phyloP scores from a whole-genome alignment of 2,888 invertebrate genomes.

The Polyploca ridens region DNA sequence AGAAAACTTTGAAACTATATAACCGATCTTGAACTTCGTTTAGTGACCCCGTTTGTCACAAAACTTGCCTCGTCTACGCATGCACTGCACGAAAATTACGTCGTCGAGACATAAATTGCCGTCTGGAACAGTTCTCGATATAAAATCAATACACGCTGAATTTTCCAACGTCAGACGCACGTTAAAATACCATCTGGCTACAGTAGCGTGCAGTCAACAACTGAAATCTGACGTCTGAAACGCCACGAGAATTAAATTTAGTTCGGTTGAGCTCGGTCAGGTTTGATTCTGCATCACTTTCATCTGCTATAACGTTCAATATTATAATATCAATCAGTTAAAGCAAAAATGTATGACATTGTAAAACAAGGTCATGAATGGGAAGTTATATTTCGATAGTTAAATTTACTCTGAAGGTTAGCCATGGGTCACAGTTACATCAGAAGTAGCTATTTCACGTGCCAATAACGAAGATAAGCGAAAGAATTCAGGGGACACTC shows the following conservation, averaged over 20 bases:
- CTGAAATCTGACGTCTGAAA: constrained; percentile 72
- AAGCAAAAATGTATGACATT: background rate
- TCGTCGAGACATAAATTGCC: constrained; percentile 44
- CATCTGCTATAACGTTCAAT: constrained; percentile 43
- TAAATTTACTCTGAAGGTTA: constrained; percentile 25
- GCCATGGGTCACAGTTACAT: constrained; percentile 36
- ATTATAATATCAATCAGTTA: constrained; percentile 18
- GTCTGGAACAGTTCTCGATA: constrained; percentile 47
- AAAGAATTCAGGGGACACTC: constrained; percentile 67
- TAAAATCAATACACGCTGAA: constrained; percentile 69
- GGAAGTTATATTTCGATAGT: constrained; percentile 20
- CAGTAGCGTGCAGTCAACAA: constrained; percentile 73
- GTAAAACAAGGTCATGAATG: constrained; percentile 28
- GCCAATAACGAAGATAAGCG: constrained; percentile 44
- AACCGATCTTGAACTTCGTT: constrained; percentile 48
- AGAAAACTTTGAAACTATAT: constrained; percentile 22
- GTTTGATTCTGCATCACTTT: constrained; percentile 47
- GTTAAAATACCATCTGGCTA: constrained; percentile 65
- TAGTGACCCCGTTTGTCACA: constrained; percentile 40
- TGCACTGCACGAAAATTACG: constrained; percentile 54
- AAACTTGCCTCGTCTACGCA: constrained; percentile 37
- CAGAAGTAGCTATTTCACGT: constrained; percentile 43
- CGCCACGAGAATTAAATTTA: constrained; percentile 74
- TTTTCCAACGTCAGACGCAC: constrained; percentile 49
- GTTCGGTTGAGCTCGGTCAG: constrained; percentile 60